Base-by-base conservation (phyloP, 2,888 invertebrate species). In the Pherbina coryleti region DNA sequence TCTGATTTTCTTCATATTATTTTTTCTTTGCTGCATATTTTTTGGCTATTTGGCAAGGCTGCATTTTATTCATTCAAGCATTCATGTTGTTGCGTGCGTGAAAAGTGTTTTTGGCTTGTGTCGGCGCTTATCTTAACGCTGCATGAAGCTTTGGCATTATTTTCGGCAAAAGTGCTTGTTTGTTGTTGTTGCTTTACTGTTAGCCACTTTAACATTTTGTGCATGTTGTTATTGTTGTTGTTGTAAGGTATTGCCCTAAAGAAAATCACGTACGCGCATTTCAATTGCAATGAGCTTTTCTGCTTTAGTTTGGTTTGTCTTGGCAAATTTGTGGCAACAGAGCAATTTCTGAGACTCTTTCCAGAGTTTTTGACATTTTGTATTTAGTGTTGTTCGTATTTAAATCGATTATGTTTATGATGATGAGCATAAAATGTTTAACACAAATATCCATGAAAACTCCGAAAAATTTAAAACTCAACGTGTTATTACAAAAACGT, bases 81-180 rank as follows among this genome's bases (percentile, higher is more conserved):
- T 31, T 19, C 5, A 7, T 7, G 17, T 53, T 14, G 53, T 31
- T 70, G 28, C 51, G 11, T 51, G 53, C 25, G 17, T 53, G 22
- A 25, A 31, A n/a, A 44, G 28, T 49, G 11, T 25, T 66, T 66
- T 34, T 66, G 34, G 66, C 37, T 66, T 69, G 69, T 22, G 69
- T 49, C 49, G 22, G 44, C 22, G 69, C 57, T 72, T 37, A 72
- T 57, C 37, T 69, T 44, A 49, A 19, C 25, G n/a, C 34, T 28
- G 37, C 57, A 72, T 37, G 72, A 57, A 72, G 64, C 28, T 51
- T 62, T 28, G 25, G 28, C 62, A 74, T 64, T 55, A 74, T 31
- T 74, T 74, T 19, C 28, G 64, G 28, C n/a, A 19, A 51, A 74
- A 44, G 62, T 62, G 19, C 37, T 25, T 14, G 9, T 60, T 60